Percentiles rank a stretch among this genome's conserved stretches.
These are phyloP conservation scores for Sepioteuthis lessoniana DNA, from an alignment of 2,888 invertebrate genomes.

Conservation along the genomic window DNA sequence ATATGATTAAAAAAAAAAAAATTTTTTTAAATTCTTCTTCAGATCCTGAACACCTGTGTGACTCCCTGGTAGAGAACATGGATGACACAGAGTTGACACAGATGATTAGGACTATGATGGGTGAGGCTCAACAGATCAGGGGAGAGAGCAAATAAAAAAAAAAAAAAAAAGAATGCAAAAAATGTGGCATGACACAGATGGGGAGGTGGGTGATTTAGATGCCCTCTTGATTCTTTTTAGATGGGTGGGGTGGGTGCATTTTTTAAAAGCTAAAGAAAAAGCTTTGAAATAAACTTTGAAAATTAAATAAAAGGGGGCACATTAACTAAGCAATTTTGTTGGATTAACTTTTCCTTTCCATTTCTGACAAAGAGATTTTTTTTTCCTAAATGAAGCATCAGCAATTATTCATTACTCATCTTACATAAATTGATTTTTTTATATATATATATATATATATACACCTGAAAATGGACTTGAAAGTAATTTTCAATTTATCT, in stretches of 20 bases:
- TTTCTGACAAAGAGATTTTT: neutral
- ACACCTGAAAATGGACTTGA: no score
- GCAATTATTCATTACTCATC: neutral
- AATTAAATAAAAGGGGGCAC: neutral
- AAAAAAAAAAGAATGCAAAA: conserved; percentile 1
- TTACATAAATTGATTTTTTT: neutral
- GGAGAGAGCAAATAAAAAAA: conserved; percentile 57
- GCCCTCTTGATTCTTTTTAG: neutral
- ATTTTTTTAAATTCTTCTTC: conserved; percentile 50
- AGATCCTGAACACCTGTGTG: conserved; percentile 57
- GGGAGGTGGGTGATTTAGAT: neutral
- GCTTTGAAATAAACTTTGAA: no score
- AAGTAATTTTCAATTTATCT: no score
- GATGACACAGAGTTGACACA: conserved; percentile 68
- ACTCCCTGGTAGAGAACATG: conserved; percentile 60
- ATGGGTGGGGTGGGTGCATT: neutral
- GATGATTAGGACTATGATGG: conserved; percentile 69
- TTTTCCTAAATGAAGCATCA: neutral
- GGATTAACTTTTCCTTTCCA: neutral
- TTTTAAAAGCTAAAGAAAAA: no score
- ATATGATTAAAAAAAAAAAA: no score
- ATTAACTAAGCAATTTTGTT: neutral
- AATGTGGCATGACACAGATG: neutral
- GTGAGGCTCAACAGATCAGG: conserved; percentile 69
- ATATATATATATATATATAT: no score